Evolutionary conservation across 2,113 vertebrate species (phyloP).

Genomic region (Pollachius pollachius): DNA sequence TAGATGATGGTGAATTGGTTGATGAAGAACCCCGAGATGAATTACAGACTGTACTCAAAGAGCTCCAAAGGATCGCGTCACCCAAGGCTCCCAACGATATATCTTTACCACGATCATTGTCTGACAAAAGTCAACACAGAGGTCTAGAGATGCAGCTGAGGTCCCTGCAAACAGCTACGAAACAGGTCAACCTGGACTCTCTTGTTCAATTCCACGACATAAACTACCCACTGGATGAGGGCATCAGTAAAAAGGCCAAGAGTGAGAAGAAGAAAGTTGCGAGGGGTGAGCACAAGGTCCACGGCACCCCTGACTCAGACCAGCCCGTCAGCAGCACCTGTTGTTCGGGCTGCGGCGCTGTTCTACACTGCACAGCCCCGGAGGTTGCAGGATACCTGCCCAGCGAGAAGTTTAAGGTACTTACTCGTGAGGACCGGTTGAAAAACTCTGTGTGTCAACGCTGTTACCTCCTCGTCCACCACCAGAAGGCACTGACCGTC

Average conservation of each 20-base stretch:
- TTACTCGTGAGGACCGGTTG: slow-evolving; percentile 47
- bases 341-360: slow-evolving; percentile 85
- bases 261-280: slow-evolving; percentile 38
- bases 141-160: slow-evolving; percentile 52
- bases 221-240: slow-evolving; percentile 45
- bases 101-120: neutral
- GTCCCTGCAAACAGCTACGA: slow-evolving; percentile 3
- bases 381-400: slow-evolving; percentile 80
- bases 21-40: neutral
- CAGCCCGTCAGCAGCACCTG: slow-evolving; percentile 62
- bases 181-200: slow-evolving; percentile 23
- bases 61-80: neutral
- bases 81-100: neutral
- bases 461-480: slow-evolving; percentile 79
- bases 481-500: slow-evolving; percentile 74
- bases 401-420: slow-evolving; percentile 74
- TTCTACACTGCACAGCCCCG: slow-evolving; percentile 76
- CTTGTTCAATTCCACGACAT: slow-evolving; percentile 65
- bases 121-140: slow-evolving; percentile 23
- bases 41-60: neutral
- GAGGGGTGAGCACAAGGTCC: slow-evolving; percentile 49
- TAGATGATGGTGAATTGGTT: slow-evolving; percentile 57
- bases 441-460: slow-evolving; percentile 77
- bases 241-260: neutral
- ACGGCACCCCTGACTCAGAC: slow-evolving; percentile 59